These are phyloP conservation scores for Montipora capricornis DNA, from an alignment of 64 coral and sea anemone species.

Conservation along the genomic window DNA sequence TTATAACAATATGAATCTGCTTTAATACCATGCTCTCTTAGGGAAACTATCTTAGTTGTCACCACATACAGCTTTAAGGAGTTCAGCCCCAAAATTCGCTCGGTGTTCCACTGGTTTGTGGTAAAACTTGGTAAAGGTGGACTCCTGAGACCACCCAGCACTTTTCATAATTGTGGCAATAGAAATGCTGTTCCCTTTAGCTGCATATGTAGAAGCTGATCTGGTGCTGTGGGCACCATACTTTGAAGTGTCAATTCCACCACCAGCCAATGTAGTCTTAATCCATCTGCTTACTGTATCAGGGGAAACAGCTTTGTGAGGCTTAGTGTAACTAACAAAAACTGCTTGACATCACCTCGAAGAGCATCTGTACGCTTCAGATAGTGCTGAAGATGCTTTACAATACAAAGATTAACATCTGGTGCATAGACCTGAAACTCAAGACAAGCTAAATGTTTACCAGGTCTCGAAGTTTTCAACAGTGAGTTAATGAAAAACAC, in stretches of 20 bases:
- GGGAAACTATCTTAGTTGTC: too few species aligned
- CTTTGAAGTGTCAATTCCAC: neutral
- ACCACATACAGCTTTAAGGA: too few species aligned
- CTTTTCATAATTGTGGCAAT: too few species aligned
- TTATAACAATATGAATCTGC: too few species aligned
- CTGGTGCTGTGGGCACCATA: neutral
- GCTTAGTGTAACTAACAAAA: neutral
- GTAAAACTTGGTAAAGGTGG: too few species aligned
- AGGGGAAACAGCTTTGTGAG: neutral
- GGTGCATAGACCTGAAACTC: neutral
- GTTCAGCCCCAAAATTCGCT: too few species aligned
- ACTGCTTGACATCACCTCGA: neutral
- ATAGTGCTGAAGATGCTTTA: neutral
- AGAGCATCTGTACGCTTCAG: neutral
- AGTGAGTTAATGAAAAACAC: neutral
- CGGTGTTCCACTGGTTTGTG: too few species aligned
- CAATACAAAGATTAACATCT: neutral
- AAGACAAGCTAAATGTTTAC: neutral
- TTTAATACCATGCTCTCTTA: too few species aligned
- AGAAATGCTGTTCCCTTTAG: neutral
- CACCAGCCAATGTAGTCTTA: neutral
- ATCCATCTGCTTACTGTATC: neutral
- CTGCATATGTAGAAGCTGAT: neutral
- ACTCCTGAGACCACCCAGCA: too few species aligned
- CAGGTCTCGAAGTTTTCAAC: neutral